Base-by-base conservation (phyloP, 37 sponge, comb jelly and placozoan genomes). In the Tethya wilhelma region DNA sequence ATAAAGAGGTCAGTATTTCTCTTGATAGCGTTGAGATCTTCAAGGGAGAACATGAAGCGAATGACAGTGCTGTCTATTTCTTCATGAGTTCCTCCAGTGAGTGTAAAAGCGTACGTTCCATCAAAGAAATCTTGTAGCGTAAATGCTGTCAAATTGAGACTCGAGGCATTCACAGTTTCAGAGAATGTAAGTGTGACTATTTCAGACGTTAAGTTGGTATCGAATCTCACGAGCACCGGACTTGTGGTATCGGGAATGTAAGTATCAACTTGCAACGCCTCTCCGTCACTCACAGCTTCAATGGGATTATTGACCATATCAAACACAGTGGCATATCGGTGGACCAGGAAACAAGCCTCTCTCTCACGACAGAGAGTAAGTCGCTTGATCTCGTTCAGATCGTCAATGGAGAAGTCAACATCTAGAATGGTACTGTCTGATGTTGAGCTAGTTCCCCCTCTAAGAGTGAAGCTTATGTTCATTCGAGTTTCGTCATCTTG, bases 101-200 rank as follows among this genome's bases (percentile, higher is more conserved):
- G 89, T 29, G 82, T 90, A 68, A 93, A 96, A 62, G 58, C 46
- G 67, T 65, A 82, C 23, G 80, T 79, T 0, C 69, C 86, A 33
- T 90, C 79, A 75, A 96, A 96, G 87, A 96, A 96, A 73, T 96
- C 96, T 77, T 96, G 96, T n/a, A 96, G 83, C 11, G 85, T 87
- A 58, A 93, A 87, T 22, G 93, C 96, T 64, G 91, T 64, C 73
- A 87, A 84, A 59, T 84, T 87, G 44, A 96, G 68, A 64, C 88
- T 93, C 11, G 89, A 77, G 9, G 89, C 83, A 64, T 96, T 87
- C n/a, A 96, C 93, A 12, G 96, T 96, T 76, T 96, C 96, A 56
- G 75, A 77, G 75, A 93, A 96, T 6, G 93, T 92, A 56, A 96
- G 64, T 0, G 85, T 65, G 34, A 93, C 14, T 0, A 64, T 77